Percentiles rank a stretch among this genome's conserved stretches.
Evolutionary conservation across 2,113 vertebrate species (phyloP).

Genomic region (Pteronura brasiliensis): DNA sequence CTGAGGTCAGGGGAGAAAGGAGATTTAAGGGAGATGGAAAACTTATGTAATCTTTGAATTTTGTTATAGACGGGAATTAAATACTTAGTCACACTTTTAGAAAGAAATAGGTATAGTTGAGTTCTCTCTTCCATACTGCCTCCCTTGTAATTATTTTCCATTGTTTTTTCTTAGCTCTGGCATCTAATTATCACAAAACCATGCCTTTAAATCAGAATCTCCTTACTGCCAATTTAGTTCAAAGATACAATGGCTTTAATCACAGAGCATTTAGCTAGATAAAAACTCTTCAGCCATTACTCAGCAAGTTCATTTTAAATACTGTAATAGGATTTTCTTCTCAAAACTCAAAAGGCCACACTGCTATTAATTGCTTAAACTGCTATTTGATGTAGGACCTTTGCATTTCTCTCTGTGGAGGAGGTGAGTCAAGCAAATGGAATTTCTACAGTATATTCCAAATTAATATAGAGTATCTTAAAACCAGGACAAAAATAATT

Average conservation of each 20-base stretch:
- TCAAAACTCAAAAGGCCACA: background rate
- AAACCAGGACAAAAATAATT: background rate
- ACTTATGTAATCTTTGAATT: background rate
- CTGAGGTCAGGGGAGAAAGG: background rate
- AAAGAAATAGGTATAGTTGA: background rate
- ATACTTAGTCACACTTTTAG: background rate
- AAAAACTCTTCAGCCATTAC: background rate
- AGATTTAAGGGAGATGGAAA: background rate
- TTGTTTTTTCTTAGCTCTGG: background rate
- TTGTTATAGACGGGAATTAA: background rate
- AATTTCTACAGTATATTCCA: background rate
- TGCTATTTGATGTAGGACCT: background rate
- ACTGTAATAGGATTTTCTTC: background rate
- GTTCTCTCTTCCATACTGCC: background rate
- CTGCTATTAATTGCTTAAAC: background rate
- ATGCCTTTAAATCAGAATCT: conserved; percentile 4
- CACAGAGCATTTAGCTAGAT: background rate
- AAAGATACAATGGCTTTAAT: background rate
- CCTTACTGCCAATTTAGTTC: background rate
- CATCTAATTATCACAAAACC: background rate
- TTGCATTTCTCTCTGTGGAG: background rate
- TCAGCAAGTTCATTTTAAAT: background rate
- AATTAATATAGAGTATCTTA: background rate
- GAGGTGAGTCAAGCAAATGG: background rate
- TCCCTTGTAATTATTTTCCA: background rate